Percentiles rank a stretch among this genome's conserved stretches.
Conservation (phyloP, 2,888 invertebrate genomes). For the Pomacea canaliculata region DNA sequence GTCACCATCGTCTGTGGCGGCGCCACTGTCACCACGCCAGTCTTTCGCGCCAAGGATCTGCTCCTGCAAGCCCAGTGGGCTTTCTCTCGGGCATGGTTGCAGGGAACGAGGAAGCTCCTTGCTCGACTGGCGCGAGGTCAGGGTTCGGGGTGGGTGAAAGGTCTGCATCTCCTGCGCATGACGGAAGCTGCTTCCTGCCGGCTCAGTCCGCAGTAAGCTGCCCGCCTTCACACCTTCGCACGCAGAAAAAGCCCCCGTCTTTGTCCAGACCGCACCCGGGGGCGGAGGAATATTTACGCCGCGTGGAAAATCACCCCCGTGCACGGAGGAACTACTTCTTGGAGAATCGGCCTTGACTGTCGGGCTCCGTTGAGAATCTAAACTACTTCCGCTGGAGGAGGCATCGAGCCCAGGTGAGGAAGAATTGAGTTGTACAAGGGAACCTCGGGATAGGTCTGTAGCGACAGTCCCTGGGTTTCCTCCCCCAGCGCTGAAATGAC, state of each 20-base stretch:
- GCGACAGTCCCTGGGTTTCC: too few relatives aligned
- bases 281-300: too few relatives aligned
- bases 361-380: not conserved
- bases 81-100: not conserved
- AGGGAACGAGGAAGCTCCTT: slow-evolving; percentile 12
- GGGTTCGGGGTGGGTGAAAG: not conserved
- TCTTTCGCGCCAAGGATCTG: slow-evolving; percentile 14
- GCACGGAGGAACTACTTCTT: not conserved
- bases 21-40: slow-evolving; percentile 45
- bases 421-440: not conserved
- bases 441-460: too few relatives aligned
- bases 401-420: not conserved
- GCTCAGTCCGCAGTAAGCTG: not conserved
- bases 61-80: slow-evolving; percentile 7
- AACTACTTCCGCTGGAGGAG: not conserved
- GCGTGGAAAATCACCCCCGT: slow-evolving; percentile 9
- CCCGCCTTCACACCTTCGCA: not conserved
- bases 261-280: too few relatives aligned
- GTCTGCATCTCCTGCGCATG: slow-evolving; percentile 21
- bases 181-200: slow-evolving; percentile 11
- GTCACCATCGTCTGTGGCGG: slow-evolving; percentile 54
- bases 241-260: too few relatives aligned
- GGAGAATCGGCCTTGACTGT: not conserved
- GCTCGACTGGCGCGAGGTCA: slow-evolving; percentile 13
- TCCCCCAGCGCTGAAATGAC: not conserved